These are phyloP conservation scores for Ophion costatus DNA, from an alignment of 2,888 invertebrate genomes.

Conservation along the genomic window DNA sequence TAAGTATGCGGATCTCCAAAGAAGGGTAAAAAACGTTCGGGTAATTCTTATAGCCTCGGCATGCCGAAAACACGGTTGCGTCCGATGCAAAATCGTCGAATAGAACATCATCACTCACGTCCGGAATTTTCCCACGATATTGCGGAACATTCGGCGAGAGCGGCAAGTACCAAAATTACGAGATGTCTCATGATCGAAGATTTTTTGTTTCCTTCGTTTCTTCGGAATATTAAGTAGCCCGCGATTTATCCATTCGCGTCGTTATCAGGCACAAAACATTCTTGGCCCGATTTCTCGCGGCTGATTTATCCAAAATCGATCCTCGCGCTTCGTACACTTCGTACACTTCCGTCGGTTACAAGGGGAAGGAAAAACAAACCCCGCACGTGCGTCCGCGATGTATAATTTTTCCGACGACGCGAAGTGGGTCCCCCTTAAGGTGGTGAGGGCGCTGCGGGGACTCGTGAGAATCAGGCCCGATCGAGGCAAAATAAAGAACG, in stretches of 20 bases:
- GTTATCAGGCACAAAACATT: neutral
- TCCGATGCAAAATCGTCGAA: neutral
- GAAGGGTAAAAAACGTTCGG: neutral
- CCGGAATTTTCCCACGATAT: conserved; percentile 56
- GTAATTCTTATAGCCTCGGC: neutral
- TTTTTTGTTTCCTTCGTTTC: conserved; percentile 1
- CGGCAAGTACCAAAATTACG: conserved; percentile 49
- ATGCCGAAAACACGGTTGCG: neutral
- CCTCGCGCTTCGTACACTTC: neutral
- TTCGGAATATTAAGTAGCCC: neutral
- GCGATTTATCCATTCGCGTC: conserved; percentile 34
- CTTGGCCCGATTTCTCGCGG: neutral
- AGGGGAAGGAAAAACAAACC: neutral
- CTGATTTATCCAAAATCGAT: conserved; percentile 25
- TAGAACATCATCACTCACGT: conserved; percentile 57
- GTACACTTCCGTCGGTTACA: neutral
- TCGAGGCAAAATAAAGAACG: conserved; percentile 1
- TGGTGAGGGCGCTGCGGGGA: neutral
- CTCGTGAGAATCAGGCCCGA: neutral
- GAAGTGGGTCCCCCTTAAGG: neutral
- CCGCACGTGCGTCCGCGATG: neutral
- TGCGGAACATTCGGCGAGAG: conserved; percentile 54
- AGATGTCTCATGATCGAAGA: conserved; percentile 42
- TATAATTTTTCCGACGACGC: neutral
- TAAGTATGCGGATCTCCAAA: neutral